Base-by-base conservation (phyloP, 2,888 invertebrate genomes). In the Euzetes globulus region DNA sequence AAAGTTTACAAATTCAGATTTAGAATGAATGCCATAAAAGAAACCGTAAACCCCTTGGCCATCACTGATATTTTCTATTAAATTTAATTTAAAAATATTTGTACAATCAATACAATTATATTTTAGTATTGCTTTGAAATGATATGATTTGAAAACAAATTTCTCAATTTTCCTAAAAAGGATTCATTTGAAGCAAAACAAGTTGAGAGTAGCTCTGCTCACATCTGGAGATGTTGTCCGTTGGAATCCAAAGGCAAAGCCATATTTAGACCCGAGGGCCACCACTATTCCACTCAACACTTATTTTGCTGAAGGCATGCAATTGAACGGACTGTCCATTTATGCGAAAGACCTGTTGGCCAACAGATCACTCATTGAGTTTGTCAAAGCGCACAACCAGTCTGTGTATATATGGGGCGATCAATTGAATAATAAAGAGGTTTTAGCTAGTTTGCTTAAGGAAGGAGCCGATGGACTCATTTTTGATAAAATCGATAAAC, bases 201-300 rank as follows among this genome's bases (percentile, higher is more conserved):
- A 90, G 80, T 99, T 93, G 84, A 98, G 98, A 0, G 92, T 97
- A 9, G 89, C 97, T 86, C 96, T 98, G 82, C 85, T 99, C 77
- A 95, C 95, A 5, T 89, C 93, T 79, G 91, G 91, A 0, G 85
- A 87, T 11, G 88, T 89, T 0, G 82, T 82, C 9, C 27, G 27
- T 27, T 50, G 52, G 50, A 22, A 74, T 47, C 72, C 58, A 37
- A 83, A 87, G 78, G 97, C 93, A 82, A 87, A 89, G 68, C 88
- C 88, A 47, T 96, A 92, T 82, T 87, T 88, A 77, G 96, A 97
- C 84, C 89, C 90, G 0, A 85, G 96, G 45, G 91, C 94, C 79
- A 88, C 88, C 80, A 87, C 88, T 1, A 89, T 94, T 78, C 88
- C 89, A 60, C 88, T 89, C 79, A 94, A 93, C 0, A 89, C 91